These are phyloP conservation scores for Drosophila pseudotalamancana DNA, from an alignment of 2,888 invertebrate genomes.

Conservation along the genomic window DNA sequence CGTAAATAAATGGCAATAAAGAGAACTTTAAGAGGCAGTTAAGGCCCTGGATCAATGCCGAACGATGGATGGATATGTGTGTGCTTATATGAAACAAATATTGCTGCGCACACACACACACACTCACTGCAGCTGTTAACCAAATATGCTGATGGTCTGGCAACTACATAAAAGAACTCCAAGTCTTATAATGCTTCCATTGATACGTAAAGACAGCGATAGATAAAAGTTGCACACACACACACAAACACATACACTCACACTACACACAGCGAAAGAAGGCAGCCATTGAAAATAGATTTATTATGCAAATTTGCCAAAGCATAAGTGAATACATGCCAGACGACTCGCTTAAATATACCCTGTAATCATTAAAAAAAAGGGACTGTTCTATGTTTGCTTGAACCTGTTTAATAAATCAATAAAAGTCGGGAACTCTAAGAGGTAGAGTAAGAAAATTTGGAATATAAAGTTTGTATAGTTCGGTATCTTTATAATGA, in stretches of 20 bases:
- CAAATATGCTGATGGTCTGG: slow-evolving; percentile 58
- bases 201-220: slow-evolving; percentile 51
- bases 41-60: slow-evolving; percentile 46
- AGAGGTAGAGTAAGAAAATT: too few species aligned
- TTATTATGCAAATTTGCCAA: slow-evolving; percentile 77
- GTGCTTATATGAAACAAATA: slow-evolving; percentile 51
- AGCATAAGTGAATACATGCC: slow-evolving; percentile 65
- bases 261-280: slow-evolving; percentile 17
- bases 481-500: too few species aligned
- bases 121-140: slow-evolving; percentile 41
- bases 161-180: slow-evolving; percentile 52
- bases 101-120: slow-evolving; percentile 36
- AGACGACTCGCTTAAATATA: slow-evolving; percentile 34
- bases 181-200: slow-evolving; percentile 50
- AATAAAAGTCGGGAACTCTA: too few species aligned
- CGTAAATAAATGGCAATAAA: slow-evolving; percentile 52
- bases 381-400: too few species aligned
- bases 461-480: too few species aligned
- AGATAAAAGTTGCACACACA: slow-evolving; percentile 31
- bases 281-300: slow-evolving; percentile 78
- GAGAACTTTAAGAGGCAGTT: slow-evolving; percentile 55
- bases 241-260: slow-evolving; percentile 7
- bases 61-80: slow-evolving; percentile 16
- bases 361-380: slow-evolving; percentile 13
- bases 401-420: too few species aligned